phyloP scores from a whole-genome alignment of 2,797 vertebrate genomes.

The Sebastes melanostomus region DNA sequence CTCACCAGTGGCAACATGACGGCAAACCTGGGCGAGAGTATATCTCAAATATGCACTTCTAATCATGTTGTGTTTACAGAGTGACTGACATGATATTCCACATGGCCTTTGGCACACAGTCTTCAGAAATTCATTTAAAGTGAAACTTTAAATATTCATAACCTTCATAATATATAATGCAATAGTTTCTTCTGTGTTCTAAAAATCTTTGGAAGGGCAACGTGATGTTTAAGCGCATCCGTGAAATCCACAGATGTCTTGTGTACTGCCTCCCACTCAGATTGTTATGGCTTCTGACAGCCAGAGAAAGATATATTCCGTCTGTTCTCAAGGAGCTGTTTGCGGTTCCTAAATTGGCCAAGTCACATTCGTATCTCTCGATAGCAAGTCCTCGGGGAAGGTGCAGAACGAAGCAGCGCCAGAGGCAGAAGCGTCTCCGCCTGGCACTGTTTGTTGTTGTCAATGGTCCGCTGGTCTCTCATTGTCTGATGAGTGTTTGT shows the following conservation, averaged over 20 bases:
- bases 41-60: conserved; percentile 20
- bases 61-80: conserved; percentile 37
- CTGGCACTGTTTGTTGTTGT: conserved; percentile 61
- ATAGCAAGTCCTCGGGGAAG: conserved; percentile 52
- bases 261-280: conserved; percentile 53
- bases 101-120: conserved; percentile 6
- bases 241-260: conserved; percentile 45
- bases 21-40: background rate
- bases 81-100: conserved; percentile 17
- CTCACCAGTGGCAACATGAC: conserved; percentile 17
- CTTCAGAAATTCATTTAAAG: conserved; percentile 32
- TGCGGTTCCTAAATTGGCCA: conserved; percentile 51
- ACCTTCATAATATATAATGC: conserved; percentile 32
- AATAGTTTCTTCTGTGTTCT: conserved; percentile 30
- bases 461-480: conserved; percentile 35
- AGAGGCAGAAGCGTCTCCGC: conserved; percentile 41
- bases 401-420: conserved; percentile 36
- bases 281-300: conserved; percentile 50
- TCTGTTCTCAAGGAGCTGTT: conserved; percentile 55
- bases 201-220: conserved; percentile 29
- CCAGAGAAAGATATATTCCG: conserved; percentile 44
- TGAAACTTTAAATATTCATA: conserved; percentile 45
- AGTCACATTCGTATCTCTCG: conserved; percentile 47
- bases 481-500: conserved; percentile 36
- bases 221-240: conserved; percentile 34